phyloP scores from a whole-genome alignment of 2,113 vertebrate species.

The Morone chrysops region DNA sequence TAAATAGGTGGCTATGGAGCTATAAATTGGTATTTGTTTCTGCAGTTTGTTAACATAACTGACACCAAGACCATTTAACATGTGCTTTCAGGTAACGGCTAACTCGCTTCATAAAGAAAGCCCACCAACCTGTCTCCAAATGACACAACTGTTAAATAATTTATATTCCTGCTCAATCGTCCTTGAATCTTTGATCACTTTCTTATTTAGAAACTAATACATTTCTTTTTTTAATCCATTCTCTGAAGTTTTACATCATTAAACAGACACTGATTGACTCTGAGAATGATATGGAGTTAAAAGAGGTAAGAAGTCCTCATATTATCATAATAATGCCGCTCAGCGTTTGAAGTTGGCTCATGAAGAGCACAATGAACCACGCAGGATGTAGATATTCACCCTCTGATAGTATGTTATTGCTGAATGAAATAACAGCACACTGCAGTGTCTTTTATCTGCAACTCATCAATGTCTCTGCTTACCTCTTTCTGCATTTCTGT shows the following conservation, averaged over 20 bases:
- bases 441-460: slow-evolving; percentile 86
- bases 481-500: slow-evolving; percentile 83
- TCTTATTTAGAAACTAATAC: slow-evolving; percentile 94
- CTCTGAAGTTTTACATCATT: slow-evolving; percentile 95
- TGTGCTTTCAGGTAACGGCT: slow-evolving; percentile 91
- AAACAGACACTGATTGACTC: slow-evolving; percentile 98
- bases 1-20: slow-evolving; percentile 92
- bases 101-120: slow-evolving; percentile 90
- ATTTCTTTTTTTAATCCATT: slow-evolving; percentile 95
- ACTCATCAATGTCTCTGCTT: slow-evolving; percentile 91
- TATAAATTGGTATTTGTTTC: slow-evolving; percentile 83
- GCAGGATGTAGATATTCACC: slow-evolving; percentile 87
- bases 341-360: slow-evolving; percentile 88
- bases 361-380: slow-evolving; percentile 90
- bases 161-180: slow-evolving; percentile 93
- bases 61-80: slow-evolving; percentile 87
- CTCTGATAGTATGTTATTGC: slow-evolving; percentile 87
- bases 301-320: slow-evolving; percentile 98
- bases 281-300: slow-evolving; percentile 97
- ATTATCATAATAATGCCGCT: slow-evolving; percentile 89
- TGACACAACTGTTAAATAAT: slow-evolving; percentile 90
- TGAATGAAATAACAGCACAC: slow-evolving; percentile 88
- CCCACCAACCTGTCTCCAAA: slow-evolving; percentile 86
- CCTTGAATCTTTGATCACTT: slow-evolving; percentile 91
- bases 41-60: slow-evolving; percentile 94